Percentiles rank a stretch among this genome's conserved stretches.
phyloP scores from a whole-genome alignment of 2,113 vertebrate genomes.

The Hyperoodon ampullatus region DNA sequence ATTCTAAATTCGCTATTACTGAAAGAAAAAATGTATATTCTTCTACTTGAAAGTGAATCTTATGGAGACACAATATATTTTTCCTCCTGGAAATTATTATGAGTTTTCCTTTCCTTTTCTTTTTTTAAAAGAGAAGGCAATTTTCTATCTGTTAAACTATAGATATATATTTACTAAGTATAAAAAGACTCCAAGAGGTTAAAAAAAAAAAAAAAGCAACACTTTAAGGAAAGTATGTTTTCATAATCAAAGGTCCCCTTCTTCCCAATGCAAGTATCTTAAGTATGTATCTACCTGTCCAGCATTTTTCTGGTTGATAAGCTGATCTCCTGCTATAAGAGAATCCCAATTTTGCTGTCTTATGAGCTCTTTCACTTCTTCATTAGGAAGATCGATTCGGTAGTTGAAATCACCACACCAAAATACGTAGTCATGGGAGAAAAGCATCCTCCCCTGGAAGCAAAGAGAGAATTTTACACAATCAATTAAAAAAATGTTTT shows the following conservation, averaged over 20 bases:
- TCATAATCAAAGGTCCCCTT: background rate
- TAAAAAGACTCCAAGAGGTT: background rate
- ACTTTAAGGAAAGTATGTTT: background rate
- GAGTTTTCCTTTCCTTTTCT: background rate
- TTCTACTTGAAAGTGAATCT: slow-evolving; percentile 15
- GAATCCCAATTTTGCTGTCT: slow-evolving; percentile 95
- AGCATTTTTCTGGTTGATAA: slow-evolving; percentile 95
- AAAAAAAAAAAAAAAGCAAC: background rate
- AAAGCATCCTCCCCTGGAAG: slow-evolving; percentile 94
- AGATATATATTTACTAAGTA: background rate
- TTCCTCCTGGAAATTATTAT: background rate
- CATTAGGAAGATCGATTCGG: slow-evolving; percentile 95
- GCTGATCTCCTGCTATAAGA: slow-evolving; percentile 95
- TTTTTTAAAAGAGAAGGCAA: background rate
- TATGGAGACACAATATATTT: background rate
- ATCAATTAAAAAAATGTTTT: background rate
- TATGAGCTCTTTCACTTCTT: slow-evolving; percentile 98
- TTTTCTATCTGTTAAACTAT: background rate
- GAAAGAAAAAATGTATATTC: background rate
- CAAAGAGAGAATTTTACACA: slow-evolving; percentile 3
- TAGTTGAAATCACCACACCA: slow-evolving; percentile 99
- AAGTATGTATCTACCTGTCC: slow-evolving; percentile 87
- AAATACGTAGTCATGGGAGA: slow-evolving; percentile 98
- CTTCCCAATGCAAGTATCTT: slow-evolving; percentile 3
- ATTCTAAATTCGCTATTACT: background rate